Percentiles rank a stretch among this genome's conserved stretches.
These are phyloP conservation scores for Crocallis elinguaria DNA, from an alignment of 2,888 invertebrate genomes.

Conservation along the genomic window DNA sequence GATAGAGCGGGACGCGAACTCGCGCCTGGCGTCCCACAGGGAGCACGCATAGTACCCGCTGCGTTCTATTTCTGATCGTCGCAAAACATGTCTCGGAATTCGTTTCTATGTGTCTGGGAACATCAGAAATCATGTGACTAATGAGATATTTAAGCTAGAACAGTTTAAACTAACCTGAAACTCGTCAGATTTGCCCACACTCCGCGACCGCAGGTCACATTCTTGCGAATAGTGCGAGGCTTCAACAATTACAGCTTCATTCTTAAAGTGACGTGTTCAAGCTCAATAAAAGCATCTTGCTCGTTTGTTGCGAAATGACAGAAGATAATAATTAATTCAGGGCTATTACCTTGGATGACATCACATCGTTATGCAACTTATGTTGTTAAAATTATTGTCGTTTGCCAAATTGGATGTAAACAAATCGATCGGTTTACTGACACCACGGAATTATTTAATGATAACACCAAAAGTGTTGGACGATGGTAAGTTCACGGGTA, in stretches of 20 bases:
- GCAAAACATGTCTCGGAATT: conserved; percentile 84
- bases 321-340: conserved; percentile 61
- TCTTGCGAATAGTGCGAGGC: conserved; percentile 37
- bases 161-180: conserved; percentile 45
- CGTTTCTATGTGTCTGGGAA: conserved; percentile 82
- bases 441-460: conserved; percentile 10
- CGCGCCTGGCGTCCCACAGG: conserved; percentile 72
- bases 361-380: conserved; percentile 60
- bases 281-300: conserved; percentile 51
- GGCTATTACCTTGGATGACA: conserved; percentile 61
- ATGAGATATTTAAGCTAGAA: conserved; percentile 63
- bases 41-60: conserved; percentile 79
- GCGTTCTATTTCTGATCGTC: conserved; percentile 82
- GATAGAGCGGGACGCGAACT: conserved; percentile 69
- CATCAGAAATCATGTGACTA: conserved; percentile 82
- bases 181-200: conserved; percentile 4
- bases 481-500: conserved; percentile 3
- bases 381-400: conserved; percentile 58
- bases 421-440: conserved; percentile 61
- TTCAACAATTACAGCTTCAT: conserved; percentile 46
- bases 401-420: conserved; percentile 61
- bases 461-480: conserved; percentile 9
- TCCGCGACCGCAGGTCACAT: conserved; percentile 19
- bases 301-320: conserved; percentile 55
- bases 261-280: conserved; percentile 49